Conservation (phyloP, 1,140 invertebrate species). For the Procambarus clarkii region DNA sequence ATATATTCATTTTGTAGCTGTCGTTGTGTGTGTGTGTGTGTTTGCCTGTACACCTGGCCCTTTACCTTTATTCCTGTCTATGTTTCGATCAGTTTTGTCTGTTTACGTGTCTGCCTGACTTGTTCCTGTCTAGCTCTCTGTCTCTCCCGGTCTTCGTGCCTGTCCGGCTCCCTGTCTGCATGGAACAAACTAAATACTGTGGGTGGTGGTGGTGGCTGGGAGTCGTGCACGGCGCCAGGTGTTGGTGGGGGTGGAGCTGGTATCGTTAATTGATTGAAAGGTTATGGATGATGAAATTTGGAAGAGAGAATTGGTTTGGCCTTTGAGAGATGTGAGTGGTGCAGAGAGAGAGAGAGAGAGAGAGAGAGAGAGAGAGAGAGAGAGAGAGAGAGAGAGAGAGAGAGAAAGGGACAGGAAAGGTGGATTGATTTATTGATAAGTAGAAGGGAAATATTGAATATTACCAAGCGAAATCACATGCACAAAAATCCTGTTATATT, state of each 20-base stretch:
- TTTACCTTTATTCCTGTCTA: no score
- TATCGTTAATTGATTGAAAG: constrained; percentile 1
- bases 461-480: no score
- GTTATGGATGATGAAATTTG: not conserved
- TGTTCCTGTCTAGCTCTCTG: not conserved
- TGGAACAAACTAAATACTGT: not conserved
- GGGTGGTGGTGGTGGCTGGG: not conserved
- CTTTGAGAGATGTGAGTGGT: not conserved
- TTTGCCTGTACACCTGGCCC: not conserved
- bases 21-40: not conserved
- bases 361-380: not conserved
- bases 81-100: no score
- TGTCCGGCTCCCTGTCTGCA: not conserved
- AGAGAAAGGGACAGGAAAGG: not conserved
- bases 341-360: not conserved
- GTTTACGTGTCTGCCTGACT: not conserved
- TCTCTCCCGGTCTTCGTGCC: no score
- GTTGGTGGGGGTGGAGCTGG: not conserved
- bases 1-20: no score
- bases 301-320: not conserved
- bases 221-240: not conserved
- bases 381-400: not conserved
- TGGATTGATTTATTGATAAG: not conserved
- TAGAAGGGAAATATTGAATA: not conserved
- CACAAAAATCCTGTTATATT: no score